These are phyloP conservation scores for Spisula solida DNA, from an alignment of 2,888 invertebrate species.

Conservation along the genomic window DNA sequence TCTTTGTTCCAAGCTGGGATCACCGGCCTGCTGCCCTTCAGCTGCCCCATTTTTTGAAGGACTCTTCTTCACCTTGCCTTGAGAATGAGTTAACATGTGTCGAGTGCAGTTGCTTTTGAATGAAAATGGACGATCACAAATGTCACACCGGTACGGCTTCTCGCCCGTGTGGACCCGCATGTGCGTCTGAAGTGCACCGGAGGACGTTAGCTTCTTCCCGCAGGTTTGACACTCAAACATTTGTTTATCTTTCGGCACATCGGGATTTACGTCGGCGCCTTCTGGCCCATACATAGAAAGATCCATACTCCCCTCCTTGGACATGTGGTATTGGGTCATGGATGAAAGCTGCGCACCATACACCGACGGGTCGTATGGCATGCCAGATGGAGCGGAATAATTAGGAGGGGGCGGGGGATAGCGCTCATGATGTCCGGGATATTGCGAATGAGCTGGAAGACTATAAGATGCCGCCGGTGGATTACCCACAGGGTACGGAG, in stretches of 20 bases:
- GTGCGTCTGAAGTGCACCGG: conserved; percentile 51
- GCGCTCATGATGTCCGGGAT: conserved; percentile 25
- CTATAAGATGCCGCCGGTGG: conserved; percentile 19
- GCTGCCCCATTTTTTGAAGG: conserved; percentile 28
- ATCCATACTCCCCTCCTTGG: conserved; percentile 12
- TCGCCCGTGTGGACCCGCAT: conserved; percentile 54
- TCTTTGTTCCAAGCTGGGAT: not conserved
- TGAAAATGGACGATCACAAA: conserved; percentile 52
- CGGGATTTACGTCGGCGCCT: conserved; percentile 16
- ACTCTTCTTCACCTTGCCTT: conserved; percentile 42
- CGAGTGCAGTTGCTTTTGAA: conserved; percentile 59
- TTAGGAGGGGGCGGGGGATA: conserved; percentile 15
- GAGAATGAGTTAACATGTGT: conserved; percentile 54
- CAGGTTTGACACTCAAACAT: conserved; percentile 57
- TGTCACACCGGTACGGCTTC: conserved; percentile 49
- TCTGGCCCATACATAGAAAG: not conserved
- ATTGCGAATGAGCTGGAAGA: conserved; percentile 16
- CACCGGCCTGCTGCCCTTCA: not conserved
- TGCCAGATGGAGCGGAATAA: conserved; percentile 34
- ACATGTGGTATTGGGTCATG: conserved; percentile 22
- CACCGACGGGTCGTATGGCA: conserved; percentile 20
- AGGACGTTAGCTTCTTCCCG: conserved; percentile 55
- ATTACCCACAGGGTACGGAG: conserved; percentile 23
- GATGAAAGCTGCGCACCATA: conserved; percentile 38
- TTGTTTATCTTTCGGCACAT: conserved; percentile 30